Evolutionary conservation across 2,888 invertebrate genomes (phyloP).

Genomic region (Hirudinaria manillensis): DNA sequence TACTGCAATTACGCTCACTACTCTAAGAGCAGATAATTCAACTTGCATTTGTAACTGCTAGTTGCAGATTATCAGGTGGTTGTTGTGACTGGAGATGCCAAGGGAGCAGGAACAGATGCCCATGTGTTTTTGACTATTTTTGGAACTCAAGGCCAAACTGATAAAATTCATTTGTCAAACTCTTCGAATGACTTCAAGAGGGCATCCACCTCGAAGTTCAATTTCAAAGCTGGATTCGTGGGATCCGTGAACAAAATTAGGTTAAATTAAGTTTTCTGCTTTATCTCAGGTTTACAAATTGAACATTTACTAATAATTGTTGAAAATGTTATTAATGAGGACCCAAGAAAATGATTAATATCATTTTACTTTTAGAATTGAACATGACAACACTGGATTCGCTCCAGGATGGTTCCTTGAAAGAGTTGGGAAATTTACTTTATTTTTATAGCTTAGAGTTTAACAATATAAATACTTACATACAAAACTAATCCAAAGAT

Average conservation of each 20-base stretch:
- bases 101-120: slow-evolving; percentile 51
- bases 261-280: slow-evolving; percentile 29
- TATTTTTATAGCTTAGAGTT: too few relatives aligned
- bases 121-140: slow-evolving; percentile 51
- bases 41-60: background rate
- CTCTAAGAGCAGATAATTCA: too few relatives aligned
- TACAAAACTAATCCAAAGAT: too few relatives aligned
- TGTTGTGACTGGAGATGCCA: slow-evolving; percentile 50
- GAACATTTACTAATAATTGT: background rate
- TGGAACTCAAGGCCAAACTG: slow-evolving; percentile 50
- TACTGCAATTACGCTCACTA: background rate
- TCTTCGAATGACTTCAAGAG: slow-evolving; percentile 42
- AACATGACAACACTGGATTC: slow-evolving; percentile 53
- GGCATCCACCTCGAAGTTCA: slow-evolving; percentile 48
- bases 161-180: slow-evolving; percentile 45
- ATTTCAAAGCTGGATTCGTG: slow-evolving; percentile 49
- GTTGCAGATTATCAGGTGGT: slow-evolving; percentile 53
- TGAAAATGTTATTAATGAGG: background rate
- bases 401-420: slow-evolving; percentile 54
- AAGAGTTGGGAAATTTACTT: slow-evolving; percentile 41
- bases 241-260: slow-evolving; percentile 51
- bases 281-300: background rate
- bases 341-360: background rate
- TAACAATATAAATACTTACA: too few relatives aligned
- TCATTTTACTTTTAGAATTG: slow-evolving; percentile 42